Percentiles rank a stretch among this genome's conserved stretches.
Conservation (phyloP, 2,888 invertebrate species). For the Sclerodermus sp. region DNA sequence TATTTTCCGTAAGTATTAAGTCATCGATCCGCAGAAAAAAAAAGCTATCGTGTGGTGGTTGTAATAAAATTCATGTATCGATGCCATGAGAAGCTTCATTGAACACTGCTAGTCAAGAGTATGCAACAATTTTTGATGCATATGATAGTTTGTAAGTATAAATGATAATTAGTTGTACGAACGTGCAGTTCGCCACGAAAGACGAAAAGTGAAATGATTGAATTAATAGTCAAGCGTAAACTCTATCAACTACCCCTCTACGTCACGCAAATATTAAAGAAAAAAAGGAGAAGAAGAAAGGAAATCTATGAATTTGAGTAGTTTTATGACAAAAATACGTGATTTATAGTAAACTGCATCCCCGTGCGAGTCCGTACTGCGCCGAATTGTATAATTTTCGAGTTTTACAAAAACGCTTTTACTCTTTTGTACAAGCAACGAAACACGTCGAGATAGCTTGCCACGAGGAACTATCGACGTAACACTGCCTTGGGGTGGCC, state of each 20-base stretch:
- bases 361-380: slow-evolving; percentile 2
- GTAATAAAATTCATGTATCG: background rate
- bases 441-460: slow-evolving; percentile 19
- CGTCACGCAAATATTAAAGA: slow-evolving; percentile 8
- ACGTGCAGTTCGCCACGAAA: slow-evolving; percentile 28
- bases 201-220: slow-evolving; percentile 40
- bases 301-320: slow-evolving; percentile 5
- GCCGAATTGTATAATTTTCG: background rate
- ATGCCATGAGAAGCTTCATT: background rate
- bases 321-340: slow-evolving; percentile 5
- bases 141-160: background rate
- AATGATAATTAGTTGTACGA: background rate
- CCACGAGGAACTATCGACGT: slow-evolving; percentile 21
- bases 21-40: background rate
- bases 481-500: slow-evolving; percentile 41
- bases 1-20: too few species aligned
- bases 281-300: slow-evolving; percentile 1
- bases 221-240: slow-evolving; percentile 11
- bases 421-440: slow-evolving; percentile 22
- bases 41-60: background rate
- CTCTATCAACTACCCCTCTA: slow-evolving; percentile 1
- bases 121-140: background rate
- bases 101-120: background rate
- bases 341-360: background rate
- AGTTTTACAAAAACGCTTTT: too few species aligned